Evolutionary conservation across 2,797 vertebrate genomes (phyloP).

Genomic region (Myotis myotis): DNA sequence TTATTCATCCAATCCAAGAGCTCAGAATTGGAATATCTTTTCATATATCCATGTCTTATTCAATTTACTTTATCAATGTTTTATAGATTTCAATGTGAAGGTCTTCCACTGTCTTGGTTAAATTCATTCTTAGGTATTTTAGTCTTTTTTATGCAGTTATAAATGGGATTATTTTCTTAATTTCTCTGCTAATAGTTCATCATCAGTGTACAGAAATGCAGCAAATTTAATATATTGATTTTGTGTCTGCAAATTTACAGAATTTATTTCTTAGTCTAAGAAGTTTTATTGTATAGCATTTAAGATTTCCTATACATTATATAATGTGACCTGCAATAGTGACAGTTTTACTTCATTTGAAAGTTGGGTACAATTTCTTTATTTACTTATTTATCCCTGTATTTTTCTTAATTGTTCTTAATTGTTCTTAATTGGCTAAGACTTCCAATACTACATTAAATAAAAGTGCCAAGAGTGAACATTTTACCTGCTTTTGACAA

Average conservation of each 20-base stretch:
- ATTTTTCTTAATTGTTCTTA: neutral
- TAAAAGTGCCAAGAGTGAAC: neutral
- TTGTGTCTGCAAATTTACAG: neutral
- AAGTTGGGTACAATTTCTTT: neutral
- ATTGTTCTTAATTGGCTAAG: neutral
- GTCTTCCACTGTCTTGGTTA: neutral
- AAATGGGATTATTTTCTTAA: neutral
- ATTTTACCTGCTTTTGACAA: neutral
- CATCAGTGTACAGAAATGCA: neutral
- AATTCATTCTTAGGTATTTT: neutral
- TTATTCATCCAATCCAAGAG: neutral
- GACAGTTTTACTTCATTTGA: neutral
- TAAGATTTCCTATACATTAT: neutral
- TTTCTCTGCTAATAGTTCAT: neutral
- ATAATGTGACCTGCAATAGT: neutral
- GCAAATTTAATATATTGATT: neutral
- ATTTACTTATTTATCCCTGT: neutral
- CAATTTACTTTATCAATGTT: neutral
- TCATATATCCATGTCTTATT: neutral
- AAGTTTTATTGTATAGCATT: neutral
- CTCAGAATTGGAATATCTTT: neutral
- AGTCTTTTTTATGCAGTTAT: neutral
- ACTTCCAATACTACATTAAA: neutral
- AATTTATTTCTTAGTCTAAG: neutral
- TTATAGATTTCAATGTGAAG: neutral